phyloP scores from a whole-genome alignment of 1,140 invertebrate genomes.

The Calliphora vicina region DNA sequence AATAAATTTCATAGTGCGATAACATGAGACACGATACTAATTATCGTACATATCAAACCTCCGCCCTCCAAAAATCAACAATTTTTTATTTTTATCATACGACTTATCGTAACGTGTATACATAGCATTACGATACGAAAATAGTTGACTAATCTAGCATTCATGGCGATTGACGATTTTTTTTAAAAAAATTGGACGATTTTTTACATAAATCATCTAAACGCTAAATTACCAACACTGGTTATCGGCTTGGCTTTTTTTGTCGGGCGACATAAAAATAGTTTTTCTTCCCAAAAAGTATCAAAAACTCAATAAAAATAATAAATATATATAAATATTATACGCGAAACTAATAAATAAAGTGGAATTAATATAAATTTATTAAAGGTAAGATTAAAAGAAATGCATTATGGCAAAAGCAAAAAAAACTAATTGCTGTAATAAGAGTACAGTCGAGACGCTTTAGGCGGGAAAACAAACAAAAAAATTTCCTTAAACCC shows the following conservation, averaged over 20 bases:
- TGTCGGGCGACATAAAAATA: background rate
- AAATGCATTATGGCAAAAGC: background rate
- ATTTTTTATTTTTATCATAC: too few species aligned
- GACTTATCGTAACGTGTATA: too few species aligned
- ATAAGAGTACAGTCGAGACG: background rate
- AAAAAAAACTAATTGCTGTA: background rate
- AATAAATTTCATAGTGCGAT: too few species aligned
- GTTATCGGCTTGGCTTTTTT: background rate
- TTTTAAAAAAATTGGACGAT: too few species aligned
- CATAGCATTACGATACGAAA: too few species aligned
- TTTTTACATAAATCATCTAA: too few species aligned
- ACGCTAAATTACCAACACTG: too few species aligned
- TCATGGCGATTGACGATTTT: too few species aligned
- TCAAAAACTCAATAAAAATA: background rate
- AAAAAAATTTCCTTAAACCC: background rate
- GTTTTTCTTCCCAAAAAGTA: background rate
- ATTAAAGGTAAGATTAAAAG: background rate
- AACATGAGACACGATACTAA: too few species aligned
- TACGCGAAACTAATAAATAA: background rate
- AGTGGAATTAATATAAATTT: background rate
- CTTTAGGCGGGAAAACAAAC: conserved; percentile 2
- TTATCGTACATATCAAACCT: too few species aligned
- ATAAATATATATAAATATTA: background rate
- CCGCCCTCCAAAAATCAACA: too few species aligned
- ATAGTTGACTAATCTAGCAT: too few species aligned